Evolutionary conservation across 2,797 vertebrate species (phyloP).

Genomic region (Propithecus deckenii): DNA sequence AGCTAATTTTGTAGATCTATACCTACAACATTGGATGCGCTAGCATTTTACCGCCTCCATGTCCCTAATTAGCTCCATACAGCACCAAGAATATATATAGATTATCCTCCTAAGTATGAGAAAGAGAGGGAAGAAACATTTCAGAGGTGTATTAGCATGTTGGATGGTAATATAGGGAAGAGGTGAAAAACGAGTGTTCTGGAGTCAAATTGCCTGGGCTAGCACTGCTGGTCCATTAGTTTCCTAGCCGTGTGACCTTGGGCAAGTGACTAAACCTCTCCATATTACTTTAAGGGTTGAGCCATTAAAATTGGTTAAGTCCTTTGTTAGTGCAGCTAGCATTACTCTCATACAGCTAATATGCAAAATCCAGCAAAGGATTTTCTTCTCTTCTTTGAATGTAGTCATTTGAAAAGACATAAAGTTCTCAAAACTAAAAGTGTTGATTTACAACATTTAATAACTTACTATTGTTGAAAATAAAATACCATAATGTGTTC

Average conservation of each 20-base stretch:
- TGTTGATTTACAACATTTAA: background rate
- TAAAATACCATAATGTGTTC: background rate
- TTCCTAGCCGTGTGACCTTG: background rate
- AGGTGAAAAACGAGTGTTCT: background rate
- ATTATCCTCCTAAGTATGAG: background rate
- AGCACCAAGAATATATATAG: background rate
- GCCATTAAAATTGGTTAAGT: background rate
- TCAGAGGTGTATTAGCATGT: background rate
- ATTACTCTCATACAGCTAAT: background rate
- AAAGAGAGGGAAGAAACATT: background rate
- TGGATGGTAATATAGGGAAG: background rate
- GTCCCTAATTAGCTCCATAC: background rate
- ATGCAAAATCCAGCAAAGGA: background rate
- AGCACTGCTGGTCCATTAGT: background rate
- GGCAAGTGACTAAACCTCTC: background rate
- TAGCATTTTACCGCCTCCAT: background rate
- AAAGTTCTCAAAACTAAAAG: background rate
- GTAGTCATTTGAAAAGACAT: background rate
- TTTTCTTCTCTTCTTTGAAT: background rate
- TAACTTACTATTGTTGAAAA: background rate
- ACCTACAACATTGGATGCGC: background rate
- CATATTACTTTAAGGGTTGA: background rate
- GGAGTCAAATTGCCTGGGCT: background rate
- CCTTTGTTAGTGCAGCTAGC: background rate
- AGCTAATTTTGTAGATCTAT: background rate